Evolutionary conservation across 2,113 vertebrate species (phyloP).

Genomic region (Sclerurus mexicanus): DNA sequence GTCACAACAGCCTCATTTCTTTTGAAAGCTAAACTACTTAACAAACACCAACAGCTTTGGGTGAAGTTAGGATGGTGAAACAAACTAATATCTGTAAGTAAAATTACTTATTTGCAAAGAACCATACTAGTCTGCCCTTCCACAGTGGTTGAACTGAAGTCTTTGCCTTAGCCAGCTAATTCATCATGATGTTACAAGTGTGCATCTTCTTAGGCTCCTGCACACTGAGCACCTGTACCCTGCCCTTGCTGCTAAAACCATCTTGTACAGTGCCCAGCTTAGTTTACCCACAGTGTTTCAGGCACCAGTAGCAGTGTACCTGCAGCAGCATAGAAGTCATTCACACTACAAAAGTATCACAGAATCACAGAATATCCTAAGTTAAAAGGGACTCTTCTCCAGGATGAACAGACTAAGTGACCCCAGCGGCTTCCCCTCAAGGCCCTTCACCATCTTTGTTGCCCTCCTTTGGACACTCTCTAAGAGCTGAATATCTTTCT

Average conservation of each 20-base stretch:
- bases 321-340: background rate
- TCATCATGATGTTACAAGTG: background rate
- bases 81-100: background rate
- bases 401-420: background rate
- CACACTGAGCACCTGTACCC: background rate
- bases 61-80: background rate
- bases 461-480: background rate
- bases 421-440: background rate
- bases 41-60: background rate
- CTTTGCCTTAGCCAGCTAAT: background rate
- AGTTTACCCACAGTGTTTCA: background rate
- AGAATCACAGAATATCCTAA: background rate
- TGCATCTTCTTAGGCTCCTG: background rate
- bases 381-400: background rate
- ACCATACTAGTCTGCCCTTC: background rate
- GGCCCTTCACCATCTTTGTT: background rate
- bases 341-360: background rate
- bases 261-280: too few relatives aligned
- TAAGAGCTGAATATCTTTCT: background rate
- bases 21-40: background rate
- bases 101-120: background rate
- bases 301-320: background rate
- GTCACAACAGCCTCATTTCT: background rate
- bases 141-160: background rate
- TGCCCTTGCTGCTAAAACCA: rapidly evolving